Percentiles rank a stretch among this genome's conserved stretches.
Evolutionary conservation across 2,113 vertebrate genomes (phyloP).

Genomic region (Lanius collurio): DNA sequence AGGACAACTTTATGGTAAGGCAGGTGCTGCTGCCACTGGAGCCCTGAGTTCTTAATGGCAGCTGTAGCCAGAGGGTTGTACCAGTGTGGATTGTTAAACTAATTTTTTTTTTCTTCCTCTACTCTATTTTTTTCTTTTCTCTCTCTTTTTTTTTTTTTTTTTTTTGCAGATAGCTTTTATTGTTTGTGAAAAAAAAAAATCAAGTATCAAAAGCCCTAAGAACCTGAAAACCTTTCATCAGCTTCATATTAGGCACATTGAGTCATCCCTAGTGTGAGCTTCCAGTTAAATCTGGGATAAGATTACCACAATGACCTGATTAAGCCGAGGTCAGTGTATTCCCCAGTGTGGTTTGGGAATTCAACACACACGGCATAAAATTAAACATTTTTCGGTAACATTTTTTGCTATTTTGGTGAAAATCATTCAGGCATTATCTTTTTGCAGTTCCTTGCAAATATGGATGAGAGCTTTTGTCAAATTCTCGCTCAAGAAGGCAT

Average conservation of each 20-base stretch:
- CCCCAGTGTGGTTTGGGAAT: not conserved
- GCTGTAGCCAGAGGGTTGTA: not conserved
- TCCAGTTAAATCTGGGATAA: not conserved
- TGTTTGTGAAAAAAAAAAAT: not conserved
- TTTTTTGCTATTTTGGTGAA: not conserved
- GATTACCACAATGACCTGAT: not conserved
- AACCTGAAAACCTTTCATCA: not conserved
- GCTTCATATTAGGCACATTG: not conserved
- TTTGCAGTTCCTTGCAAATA: not conserved
- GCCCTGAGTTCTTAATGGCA: not conserved
- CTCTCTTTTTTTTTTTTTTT: not conserved
- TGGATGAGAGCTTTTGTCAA: not conserved
- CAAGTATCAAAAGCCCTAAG: not conserved
- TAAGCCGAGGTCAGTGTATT: not conserved
- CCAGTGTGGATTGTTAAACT: not conserved
- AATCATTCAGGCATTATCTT: not conserved
- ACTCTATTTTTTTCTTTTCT: too few relatives aligned
- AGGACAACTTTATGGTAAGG: not conserved
- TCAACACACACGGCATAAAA: not conserved
- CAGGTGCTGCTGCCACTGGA: not conserved
- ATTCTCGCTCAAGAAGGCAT: not conserved
- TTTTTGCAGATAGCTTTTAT: not conserved
- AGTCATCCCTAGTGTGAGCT: not conserved
- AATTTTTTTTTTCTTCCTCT: not conserved
- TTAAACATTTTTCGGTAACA: rapidly evolving